Percentiles rank a stretch among this genome's conserved stretches.
These are phyloP conservation scores for Dipodomys ordii DNA, from an alignment of 2,113 vertebrate genomes.

Conservation along the genomic window DNA sequence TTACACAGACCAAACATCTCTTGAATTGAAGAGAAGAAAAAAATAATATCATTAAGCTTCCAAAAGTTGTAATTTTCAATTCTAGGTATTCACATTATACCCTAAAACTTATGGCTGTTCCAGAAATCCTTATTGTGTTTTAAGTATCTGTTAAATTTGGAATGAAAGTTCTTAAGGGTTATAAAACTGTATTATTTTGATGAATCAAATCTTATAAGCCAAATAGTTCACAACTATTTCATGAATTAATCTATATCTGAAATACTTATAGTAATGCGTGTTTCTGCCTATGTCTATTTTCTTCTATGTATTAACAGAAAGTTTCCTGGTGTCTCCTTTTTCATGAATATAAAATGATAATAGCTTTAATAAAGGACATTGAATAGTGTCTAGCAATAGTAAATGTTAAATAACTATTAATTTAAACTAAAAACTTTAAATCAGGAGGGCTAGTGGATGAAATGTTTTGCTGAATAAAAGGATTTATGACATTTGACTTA, in stretches of 20 bases:
- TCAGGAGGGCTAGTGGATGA: not conserved
- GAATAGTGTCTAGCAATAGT: not conserved
- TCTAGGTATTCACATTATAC: not conserved
- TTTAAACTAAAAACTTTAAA: not conserved
- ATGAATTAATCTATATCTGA: not conserved
- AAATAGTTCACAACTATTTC: not conserved
- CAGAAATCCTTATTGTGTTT: not conserved
- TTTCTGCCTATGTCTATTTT: too few species aligned
- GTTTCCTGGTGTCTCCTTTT: not conserved
- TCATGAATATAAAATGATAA: not conserved
- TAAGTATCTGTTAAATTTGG: not conserved
- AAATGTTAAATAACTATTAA: not conserved
- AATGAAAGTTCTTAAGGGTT: not conserved
- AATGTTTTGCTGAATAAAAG: not conserved
- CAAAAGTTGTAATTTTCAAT: not conserved
- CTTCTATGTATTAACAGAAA: not conserved
- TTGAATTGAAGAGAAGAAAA: slow-evolving; percentile 3
- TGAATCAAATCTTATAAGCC: not conserved
- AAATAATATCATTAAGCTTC: not conserved
- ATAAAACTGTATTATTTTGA: not conserved
- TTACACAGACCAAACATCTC: not conserved
- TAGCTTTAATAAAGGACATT: not conserved
- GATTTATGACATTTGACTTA: not conserved
- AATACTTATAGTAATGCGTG: not conserved
- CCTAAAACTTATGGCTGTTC: not conserved